phyloP scores from a whole-genome alignment of 1,140 invertebrate species.

The Triops cancriformis region DNA sequence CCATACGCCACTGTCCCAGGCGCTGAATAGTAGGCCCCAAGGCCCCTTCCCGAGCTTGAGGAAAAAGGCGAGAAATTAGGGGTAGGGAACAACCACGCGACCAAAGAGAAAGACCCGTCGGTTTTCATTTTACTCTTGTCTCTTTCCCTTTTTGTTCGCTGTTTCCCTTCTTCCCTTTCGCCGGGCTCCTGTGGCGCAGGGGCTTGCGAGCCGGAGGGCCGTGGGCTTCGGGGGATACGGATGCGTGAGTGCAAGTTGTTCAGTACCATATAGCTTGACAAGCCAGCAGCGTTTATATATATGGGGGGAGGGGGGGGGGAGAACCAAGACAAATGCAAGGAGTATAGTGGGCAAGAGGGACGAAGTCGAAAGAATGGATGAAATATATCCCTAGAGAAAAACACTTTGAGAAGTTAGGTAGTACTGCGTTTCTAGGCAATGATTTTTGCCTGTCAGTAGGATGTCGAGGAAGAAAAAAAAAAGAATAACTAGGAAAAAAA shows the following conservation, averaged over 20 bases:
- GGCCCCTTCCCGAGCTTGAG: neutral
- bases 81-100: neutral
- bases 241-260: constrained; percentile 10
- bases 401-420: too few species aligned
- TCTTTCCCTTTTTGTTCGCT: neutral
- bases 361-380: neutral
- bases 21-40: neutral
- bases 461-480: neutral
- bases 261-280: neutral
- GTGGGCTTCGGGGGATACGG: neutral
- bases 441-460: neutral
- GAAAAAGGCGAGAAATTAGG: neutral
- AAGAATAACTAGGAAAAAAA: neutral
- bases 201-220: neutral
- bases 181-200: neutral
- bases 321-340: neutral
- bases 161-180: neutral
- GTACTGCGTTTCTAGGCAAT: neutral
- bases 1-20: neutral
- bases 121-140: neutral
- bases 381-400: neutral
- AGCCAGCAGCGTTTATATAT: neutral
- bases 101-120: neutral
- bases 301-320: neutral
- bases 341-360: neutral